These are phyloP conservation scores for Thamnophis elegans DNA, from an alignment of 2,797 vertebrate species.

Conservation along the genomic window DNA sequence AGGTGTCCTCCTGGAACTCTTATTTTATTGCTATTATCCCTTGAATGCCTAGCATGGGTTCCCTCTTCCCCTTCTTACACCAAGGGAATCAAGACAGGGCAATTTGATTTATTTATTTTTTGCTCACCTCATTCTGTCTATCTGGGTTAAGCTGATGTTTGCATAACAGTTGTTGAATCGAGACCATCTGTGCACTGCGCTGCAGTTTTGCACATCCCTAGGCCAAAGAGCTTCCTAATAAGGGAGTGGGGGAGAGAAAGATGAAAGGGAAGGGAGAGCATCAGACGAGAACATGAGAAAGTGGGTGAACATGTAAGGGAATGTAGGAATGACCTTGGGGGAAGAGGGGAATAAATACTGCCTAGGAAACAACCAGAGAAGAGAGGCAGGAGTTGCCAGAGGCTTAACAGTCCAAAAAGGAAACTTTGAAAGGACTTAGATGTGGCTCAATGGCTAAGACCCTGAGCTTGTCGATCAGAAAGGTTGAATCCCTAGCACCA, in stretches of 20 bases:
- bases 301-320: neutral
- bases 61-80: neutral
- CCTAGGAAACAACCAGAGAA: neutral
- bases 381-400: neutral
- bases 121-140: neutral
- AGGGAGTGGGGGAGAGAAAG: neutral
- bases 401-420: neutral
- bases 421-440: neutral
- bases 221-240: neutral
- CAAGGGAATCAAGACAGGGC: neutral
- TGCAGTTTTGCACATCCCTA: neutral
- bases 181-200: neutral
- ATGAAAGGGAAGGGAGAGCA: neutral
- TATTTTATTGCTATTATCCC: neutral
- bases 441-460: no score
- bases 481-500: no score
- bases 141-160: neutral
- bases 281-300: neutral
- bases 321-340: neutral
- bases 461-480: no score
- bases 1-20: neutral
- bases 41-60: neutral
- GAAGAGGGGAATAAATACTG: neutral
- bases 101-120: neutral
- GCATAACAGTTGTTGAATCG: neutral